phyloP scores from a whole-genome alignment of 2,797 vertebrate species.

The Squalus acanthias region DNA sequence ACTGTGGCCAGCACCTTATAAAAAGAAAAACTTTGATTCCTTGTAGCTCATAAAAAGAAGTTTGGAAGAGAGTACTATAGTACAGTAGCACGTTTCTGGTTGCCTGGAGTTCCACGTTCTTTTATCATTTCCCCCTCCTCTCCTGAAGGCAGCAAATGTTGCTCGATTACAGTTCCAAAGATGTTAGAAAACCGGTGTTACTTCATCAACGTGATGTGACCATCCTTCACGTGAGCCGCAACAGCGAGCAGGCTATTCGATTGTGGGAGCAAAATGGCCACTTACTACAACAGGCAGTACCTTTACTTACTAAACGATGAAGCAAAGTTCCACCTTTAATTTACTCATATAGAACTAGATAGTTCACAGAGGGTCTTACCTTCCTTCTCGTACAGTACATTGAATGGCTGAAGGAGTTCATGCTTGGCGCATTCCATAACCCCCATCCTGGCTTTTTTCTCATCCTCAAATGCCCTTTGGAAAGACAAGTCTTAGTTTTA shows the following conservation, averaged over 20 bases:
- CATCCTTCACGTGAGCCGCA: neutral
- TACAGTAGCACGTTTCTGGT: neutral
- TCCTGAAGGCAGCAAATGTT: neutral
- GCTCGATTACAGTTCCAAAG: neutral
- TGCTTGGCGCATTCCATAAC: constrained; percentile 96
- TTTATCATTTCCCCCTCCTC: neutral
- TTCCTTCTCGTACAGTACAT: constrained; percentile 92
- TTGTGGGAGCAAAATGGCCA: neutral
- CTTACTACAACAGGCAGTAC: neutral
- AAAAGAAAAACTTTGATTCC: no score
- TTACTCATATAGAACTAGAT: neutral
- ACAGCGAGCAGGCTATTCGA: no score
- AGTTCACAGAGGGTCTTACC: constrained; percentile 58
- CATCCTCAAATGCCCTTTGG: constrained; percentile 88
- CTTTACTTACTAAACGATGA: neutral
- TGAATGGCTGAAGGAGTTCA: constrained; percentile 91
- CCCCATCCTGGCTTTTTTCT: constrained; percentile 88
- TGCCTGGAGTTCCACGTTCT: neutral
- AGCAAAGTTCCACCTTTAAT: neutral
- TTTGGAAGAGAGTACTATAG: no score
- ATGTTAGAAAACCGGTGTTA: neutral
- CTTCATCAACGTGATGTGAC: neutral
- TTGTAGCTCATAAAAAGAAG: no score
- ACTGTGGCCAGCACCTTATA: no score
- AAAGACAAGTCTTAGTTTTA: neutral